Conservation (phyloP, 1,140 invertebrate genomes). For the Spodoptera litura region DNA sequence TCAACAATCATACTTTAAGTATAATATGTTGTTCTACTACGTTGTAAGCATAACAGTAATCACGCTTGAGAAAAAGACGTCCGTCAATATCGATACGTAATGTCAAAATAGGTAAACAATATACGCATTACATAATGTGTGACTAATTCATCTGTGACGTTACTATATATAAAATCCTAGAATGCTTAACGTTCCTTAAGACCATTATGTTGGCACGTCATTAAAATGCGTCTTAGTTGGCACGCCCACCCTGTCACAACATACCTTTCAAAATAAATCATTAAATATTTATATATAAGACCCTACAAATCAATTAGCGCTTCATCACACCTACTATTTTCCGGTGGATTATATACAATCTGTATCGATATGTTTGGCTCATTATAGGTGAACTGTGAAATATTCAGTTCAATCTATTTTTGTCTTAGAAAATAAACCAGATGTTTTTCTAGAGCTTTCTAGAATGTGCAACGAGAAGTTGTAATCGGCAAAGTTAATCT, state of each 20-base stretch:
- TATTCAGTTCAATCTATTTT: no score
- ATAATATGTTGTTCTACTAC: neutral
- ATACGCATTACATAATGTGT: neutral
- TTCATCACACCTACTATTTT: conserved; percentile 11
- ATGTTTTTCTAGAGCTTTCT: no score
- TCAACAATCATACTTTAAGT: no score
- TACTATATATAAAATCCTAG: neutral
- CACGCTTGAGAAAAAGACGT: neutral
- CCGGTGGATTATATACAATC: neutral
- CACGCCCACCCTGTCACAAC: conserved; percentile 6
- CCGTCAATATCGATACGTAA: neutral
- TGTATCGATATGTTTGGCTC: neutral
- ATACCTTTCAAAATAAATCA: neutral
- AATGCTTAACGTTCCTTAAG: no score
- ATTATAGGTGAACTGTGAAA: neutral
- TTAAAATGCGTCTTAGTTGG: neutral
- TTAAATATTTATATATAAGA: neutral
- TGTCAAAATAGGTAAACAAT: neutral
- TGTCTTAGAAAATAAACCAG: neutral
- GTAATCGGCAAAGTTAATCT: no score
- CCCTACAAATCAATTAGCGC: conserved; percentile 14
- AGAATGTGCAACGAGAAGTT: no score
- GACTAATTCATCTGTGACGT: neutral
- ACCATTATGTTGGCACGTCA: neutral
- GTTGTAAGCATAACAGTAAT: neutral